Base-by-base conservation (phyloP, 2,797 vertebrate genomes). In the Cryptoblepharus egeriae region DNA sequence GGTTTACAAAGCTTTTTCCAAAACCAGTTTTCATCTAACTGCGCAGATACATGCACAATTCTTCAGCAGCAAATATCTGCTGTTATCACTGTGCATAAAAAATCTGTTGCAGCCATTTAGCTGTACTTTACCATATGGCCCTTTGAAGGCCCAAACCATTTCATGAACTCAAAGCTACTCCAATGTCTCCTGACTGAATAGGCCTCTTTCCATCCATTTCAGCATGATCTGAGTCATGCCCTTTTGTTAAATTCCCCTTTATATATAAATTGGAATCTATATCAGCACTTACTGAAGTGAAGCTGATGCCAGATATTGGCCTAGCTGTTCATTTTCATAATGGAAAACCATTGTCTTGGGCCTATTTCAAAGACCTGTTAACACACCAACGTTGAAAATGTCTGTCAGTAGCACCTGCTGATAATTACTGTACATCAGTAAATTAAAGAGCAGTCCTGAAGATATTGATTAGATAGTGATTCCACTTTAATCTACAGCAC, bases 341-440 rank as follows among this genome's bases (percentile, higher is more conserved):
- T 84, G 69, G 39, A 72, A 83, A 75, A 78, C n/a, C 69, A 75
- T 79, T 85, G 70, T 83, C 77, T 83, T 60, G 91, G n/a, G 72
- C 35, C 65, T 83, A 49, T 57, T 83, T 32, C 70, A 79, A 82
- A 68, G 67, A 24, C 18, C 11, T 83, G 70, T n/a, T 78, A 83
- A 75, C 61, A 60, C 58, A 78, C 45, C 55, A 22, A 73, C 70
- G 81, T 83, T 52, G 79, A 76, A 80, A 89, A 77, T 78, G 72
- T 61, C 70, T 77, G 39, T 85, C 37, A 83, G 39, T 86, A 86
- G 39, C 60, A 81, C 42, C 49, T 82, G 67, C 67, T 90, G 88
- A 88, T 88, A 90, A 92, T 93, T 89, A 88, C 65, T 82, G 35
- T 72, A 84, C 58, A 87, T 77, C 28, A 87, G 61, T 18, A 90